Evolutionary conservation across 2,888 invertebrate genomes (phyloP), one percentile per base, ranked within the genome.

Genomic region (Phengaris arion): DNA sequence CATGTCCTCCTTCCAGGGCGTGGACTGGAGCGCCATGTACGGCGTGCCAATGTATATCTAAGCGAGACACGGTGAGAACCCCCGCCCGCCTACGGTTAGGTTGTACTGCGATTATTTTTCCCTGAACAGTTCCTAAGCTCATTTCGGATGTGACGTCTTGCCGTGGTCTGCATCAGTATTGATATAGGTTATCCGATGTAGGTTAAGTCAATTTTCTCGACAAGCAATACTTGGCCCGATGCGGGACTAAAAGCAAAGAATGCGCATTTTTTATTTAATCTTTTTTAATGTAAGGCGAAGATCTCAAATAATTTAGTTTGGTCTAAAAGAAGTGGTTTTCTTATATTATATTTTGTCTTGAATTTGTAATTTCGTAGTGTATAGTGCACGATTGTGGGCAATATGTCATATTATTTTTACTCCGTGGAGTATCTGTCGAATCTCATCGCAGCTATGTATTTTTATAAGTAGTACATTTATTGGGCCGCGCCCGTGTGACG

Each of bases 31-130:
- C 84, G 96, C 97, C 84, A 97, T 98, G 97, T 98, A 98, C 90
- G 97, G 97, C 85, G 97, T 98, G 94, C 97, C 97, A 88, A 97
- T 98, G 97, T 98, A 98, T 94, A 97, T 97, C 88, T 97, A 95
- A 94, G 89, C 72, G 52, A 52, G 35, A 81, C 77, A 75, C 72
- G 75, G 74, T 69, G 76, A 70, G 82, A 83, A 81, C 83, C 85
- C 86, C 86, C 86, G 85, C 84, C 86, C 85, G 83, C 86, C 86
- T 85, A 83, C 86, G 84, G 83, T 83, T 83, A 83, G 81, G 84
- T 81, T 80, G 79, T 79, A 78, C 79, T 75, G 80, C 80, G 81
- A 79, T 79, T 79, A 81, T 80, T 81, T 83, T 82, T 81, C 80
- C 81, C 83, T 81, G 78, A 81, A 83, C 85, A 87, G 89, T 89